Evolutionary conservation across 2,888 invertebrate genomes (phyloP).

Genomic region (Aromia moschata): DNA sequence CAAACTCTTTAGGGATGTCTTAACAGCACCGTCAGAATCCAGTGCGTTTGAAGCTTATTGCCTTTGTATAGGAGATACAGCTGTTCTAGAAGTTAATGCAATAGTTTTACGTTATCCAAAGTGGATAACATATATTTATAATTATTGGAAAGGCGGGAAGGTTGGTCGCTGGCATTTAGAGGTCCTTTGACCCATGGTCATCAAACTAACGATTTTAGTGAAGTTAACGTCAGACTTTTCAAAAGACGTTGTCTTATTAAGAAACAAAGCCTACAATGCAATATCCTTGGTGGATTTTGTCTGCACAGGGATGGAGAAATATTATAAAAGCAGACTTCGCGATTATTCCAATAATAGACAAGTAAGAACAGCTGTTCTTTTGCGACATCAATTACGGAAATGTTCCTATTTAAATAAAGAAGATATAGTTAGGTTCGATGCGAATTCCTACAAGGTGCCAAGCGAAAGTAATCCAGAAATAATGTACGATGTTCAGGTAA

Average conservation of each 20-base stretch:
- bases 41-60: slow-evolving; percentile 4
- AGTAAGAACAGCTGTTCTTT: slow-evolving; percentile 10
- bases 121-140: slow-evolving; percentile 15
- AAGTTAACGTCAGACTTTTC: slow-evolving; percentile 22
- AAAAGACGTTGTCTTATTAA: slow-evolving; percentile 13
- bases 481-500: neutral
- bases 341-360: slow-evolving; percentile 7
- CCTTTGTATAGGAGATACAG: slow-evolving; percentile 4
- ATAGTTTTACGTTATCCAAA: neutral
- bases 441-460: slow-evolving; percentile 1
- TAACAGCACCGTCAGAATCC: neutral
- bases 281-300: slow-evolving; percentile 29
- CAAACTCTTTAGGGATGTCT: slow-evolving; percentile 15
- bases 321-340: slow-evolving; percentile 23
- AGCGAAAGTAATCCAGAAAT: slow-evolving; percentile 10
- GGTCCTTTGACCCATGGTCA: slow-evolving; percentile 26
- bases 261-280: slow-evolving; percentile 28
- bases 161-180: slow-evolving; percentile 25
- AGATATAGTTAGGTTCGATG: slow-evolving; percentile 7
- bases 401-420: slow-evolving; percentile 3
- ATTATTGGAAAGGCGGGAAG: slow-evolving; percentile 29
- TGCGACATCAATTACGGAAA: slow-evolving; percentile 4
- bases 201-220: slow-evolving; percentile 31
- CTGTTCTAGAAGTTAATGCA: slow-evolving; percentile 5
- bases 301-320: slow-evolving; percentile 30